A percentile compares a stretch with the other conserved stretches of the same genome.
Evolutionary conservation across 1,140 invertebrate genomes (phyloP).

Genomic region (Chelonus insularis): DNA sequence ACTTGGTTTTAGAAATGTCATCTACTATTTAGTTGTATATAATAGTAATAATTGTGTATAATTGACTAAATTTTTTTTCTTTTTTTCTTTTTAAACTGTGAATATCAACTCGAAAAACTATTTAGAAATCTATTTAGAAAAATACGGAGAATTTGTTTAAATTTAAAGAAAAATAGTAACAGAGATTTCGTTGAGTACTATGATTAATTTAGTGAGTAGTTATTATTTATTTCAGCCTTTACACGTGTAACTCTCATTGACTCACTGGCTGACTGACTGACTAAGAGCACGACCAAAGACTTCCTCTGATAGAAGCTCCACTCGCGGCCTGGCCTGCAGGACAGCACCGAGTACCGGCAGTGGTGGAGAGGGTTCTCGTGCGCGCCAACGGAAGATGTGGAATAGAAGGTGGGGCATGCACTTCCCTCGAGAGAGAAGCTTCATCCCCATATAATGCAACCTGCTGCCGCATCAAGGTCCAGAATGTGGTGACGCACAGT

Average conservation of each 20-base stretch:
- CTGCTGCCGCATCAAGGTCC: conserved; percentile 20
- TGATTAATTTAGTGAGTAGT: too few species aligned
- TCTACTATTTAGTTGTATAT: too few species aligned
- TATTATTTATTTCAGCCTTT: not conserved
- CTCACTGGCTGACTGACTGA: conserved; percentile 41
- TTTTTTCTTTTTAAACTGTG: too few species aligned
- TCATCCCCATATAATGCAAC: conserved; percentile 24
- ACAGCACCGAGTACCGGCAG: conserved; percentile 18
- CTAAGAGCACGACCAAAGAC: conserved; percentile 41
- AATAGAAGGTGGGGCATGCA: conserved; percentile 20
- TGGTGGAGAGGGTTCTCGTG: conserved; percentile 27
- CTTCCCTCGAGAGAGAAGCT: conserved; percentile 25
- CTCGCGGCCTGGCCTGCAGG: conserved; percentile 40
- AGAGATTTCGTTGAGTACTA: not conserved
- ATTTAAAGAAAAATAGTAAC: not conserved
- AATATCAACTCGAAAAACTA: too few species aligned
- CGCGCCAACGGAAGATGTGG: conserved; percentile 19
- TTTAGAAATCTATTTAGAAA: too few species aligned
- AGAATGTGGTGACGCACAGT: not conserved
- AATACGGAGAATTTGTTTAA: too few species aligned
- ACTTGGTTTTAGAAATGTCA: too few species aligned
- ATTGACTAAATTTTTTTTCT: too few species aligned
- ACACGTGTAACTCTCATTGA: conserved; percentile 35
- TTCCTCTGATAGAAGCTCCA: conserved; percentile 40
- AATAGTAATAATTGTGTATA: too few species aligned